Conservation (phyloP, 2,113 vertebrate species). For the Loxodonta africana region DNA sequence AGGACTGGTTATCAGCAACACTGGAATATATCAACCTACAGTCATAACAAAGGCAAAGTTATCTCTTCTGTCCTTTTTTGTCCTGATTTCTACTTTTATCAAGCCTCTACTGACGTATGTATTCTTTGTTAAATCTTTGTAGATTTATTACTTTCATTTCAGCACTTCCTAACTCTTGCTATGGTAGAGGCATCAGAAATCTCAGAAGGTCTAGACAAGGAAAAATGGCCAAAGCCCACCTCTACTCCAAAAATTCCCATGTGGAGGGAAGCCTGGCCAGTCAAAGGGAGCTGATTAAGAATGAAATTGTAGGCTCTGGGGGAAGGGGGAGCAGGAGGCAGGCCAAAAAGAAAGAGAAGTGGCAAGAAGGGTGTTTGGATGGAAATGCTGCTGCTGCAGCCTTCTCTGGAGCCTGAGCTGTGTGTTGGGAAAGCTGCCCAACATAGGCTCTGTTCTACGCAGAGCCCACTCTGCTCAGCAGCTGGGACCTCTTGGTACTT, state of each 20-base stretch:
- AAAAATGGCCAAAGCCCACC: conserved; percentile 53
- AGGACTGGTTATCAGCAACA: neutral
- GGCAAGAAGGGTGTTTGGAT: conserved; percentile 83
- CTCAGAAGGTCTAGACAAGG: conserved; percentile 61
- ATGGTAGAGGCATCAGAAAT: conserved; percentile 64
- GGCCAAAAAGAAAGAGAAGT: conserved; percentile 71
- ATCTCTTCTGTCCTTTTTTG: conserved; percentile 66
- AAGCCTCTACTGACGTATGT: conserved; percentile 62
- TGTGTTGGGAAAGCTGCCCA: conserved; percentile 41
- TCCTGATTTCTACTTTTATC: conserved; percentile 70
- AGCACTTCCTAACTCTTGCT: conserved; percentile 71
- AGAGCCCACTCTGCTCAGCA: conserved; percentile 48
- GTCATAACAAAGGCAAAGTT: conserved; percentile 53
- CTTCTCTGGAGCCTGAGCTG: conserved; percentile 70
- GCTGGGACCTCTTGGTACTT: conserved; percentile 65
- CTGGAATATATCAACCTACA: neutral
- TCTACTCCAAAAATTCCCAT: conserved; percentile 7
- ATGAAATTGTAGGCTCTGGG: neutral
- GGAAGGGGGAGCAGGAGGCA: neutral
- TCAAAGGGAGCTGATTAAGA: conserved; percentile 48
- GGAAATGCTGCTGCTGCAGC: conserved; percentile 80
- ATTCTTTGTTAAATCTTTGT: conserved; percentile 77
- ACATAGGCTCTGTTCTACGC: conserved; percentile 13
- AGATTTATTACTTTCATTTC: conserved; percentile 74
- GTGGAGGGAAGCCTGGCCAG: conserved; percentile 27